Conservation (phyloP, 2,797 vertebrate species). For the Neoniphon sammara region DNA sequence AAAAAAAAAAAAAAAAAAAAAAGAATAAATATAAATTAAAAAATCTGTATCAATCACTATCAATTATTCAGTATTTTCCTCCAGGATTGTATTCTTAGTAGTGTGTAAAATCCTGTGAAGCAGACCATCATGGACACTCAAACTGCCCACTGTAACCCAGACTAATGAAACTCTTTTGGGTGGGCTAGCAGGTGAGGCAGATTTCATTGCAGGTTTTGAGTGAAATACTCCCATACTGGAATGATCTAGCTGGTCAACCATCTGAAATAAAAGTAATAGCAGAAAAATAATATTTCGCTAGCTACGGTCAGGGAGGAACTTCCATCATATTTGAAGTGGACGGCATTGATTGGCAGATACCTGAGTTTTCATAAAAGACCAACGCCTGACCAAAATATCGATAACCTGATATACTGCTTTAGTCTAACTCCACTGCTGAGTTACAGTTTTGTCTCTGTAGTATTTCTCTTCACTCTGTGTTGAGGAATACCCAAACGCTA, state of each 20-base stretch:
- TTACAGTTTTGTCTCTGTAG: too few relatives aligned
- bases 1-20: too few relatives aligned
- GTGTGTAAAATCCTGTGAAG: too few relatives aligned
- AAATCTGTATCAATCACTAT: too few relatives aligned
- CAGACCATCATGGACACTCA: too few relatives aligned
- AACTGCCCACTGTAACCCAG: too few relatives aligned
- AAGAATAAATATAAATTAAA: too few relatives aligned
- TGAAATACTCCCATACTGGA: conserved; percentile 62
- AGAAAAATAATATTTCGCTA: conserved; percentile 53
- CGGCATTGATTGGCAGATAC: conserved; percentile 32
- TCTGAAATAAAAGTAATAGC: conserved; percentile 60
- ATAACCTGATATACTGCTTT: too few relatives aligned
- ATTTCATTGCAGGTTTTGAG: conserved; percentile 61
- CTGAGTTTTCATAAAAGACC: conserved; percentile 45
- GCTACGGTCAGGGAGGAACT: conserved; percentile 42
- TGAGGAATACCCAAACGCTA: conserved; percentile 15
- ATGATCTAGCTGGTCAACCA: conserved; percentile 50
- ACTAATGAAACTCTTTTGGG: conserved; percentile 58
- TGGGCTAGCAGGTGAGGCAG: conserved; percentile 33
- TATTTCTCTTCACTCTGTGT: not conserved
- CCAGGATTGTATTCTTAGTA: too few relatives aligned
- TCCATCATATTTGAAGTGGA: conserved; percentile 38
- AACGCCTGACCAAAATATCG: not conserved
- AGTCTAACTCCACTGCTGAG: too few relatives aligned
- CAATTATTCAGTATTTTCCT: too few relatives aligned